These are phyloP conservation scores for Lamproptera curius DNA, from an alignment of 2,888 invertebrate species.

Conservation along the genomic window DNA sequence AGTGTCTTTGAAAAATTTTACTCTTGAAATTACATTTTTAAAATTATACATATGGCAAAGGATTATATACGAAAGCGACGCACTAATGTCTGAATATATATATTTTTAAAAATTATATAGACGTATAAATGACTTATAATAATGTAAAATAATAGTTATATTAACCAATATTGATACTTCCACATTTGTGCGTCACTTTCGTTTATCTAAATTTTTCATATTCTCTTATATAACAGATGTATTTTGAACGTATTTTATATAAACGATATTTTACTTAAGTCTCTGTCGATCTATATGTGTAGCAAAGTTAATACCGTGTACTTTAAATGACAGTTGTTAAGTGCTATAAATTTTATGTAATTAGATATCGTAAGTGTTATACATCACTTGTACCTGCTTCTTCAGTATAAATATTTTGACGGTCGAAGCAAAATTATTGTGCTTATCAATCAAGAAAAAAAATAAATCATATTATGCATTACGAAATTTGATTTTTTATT, in stretches of 20 bases:
- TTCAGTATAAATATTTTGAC: constrained; percentile 69
- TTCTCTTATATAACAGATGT: constrained; percentile 29
- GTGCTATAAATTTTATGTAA: constrained; percentile 39
- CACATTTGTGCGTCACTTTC: too few relatives aligned
- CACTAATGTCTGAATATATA: too few relatives aligned
- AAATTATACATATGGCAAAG: too few relatives aligned
- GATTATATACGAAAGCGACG: too few relatives aligned
- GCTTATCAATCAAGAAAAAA: constrained; percentile 73
- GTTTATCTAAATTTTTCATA: neutral
- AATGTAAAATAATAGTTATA: too few relatives aligned
- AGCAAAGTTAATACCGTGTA: constrained; percentile 30
- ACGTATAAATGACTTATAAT: too few relatives aligned
- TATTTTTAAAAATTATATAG: too few relatives aligned
- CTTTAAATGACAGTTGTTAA: constrained; percentile 44
- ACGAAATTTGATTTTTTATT: too few relatives aligned
- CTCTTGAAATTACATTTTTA: neutral
- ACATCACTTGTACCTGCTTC: constrained; percentile 77
- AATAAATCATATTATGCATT: constrained; percentile 74
- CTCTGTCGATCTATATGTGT: constrained; percentile 24
- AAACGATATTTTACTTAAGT: constrained; percentile 18
- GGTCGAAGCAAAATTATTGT: constrained; percentile 77
- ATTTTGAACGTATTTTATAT: constrained; percentile 26
- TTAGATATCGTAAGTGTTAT: constrained; percentile 65
- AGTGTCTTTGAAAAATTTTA: neutral
- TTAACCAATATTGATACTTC: too few relatives aligned